These are phyloP conservation scores for Gasterosteus aculeatus DNA, from an alignment of 2,113 vertebrate genomes.

Conservation along the genomic window DNA sequence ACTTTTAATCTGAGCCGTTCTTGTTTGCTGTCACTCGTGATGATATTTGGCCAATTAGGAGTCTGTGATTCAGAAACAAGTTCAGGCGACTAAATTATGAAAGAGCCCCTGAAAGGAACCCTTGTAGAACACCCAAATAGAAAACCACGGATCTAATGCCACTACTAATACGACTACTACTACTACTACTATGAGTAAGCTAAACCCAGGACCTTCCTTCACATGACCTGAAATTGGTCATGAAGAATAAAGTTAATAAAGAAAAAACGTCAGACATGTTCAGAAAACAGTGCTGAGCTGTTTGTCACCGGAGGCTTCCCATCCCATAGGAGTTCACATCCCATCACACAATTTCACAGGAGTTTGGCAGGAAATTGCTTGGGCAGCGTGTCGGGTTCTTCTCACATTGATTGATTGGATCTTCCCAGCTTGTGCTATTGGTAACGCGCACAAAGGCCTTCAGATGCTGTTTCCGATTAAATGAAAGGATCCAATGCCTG, in stretches of 20 bases:
- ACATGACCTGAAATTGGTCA: background rate
- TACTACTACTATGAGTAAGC: background rate
- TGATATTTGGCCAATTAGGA: background rate
- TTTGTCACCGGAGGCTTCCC: background rate
- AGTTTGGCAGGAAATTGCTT: constrained; percentile 25
- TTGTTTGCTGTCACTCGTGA: background rate
- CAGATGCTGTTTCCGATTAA: constrained; percentile 23
- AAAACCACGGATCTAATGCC: background rate
- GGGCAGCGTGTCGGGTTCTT: constrained; percentile 1
- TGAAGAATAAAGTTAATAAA: background rate
- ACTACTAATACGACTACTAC: background rate
- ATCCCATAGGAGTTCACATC: constrained; percentile 18
- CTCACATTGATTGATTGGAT: constrained; percentile 44
- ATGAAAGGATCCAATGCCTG: background rate
- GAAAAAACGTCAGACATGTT: background rate
- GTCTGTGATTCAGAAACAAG: background rate
- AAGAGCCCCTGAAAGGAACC: background rate
- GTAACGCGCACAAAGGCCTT: constrained; percentile 26
- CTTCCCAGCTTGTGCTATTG: constrained; percentile 13
- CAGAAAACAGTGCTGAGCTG: background rate
- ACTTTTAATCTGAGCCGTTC: background rate
- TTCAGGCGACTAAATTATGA: background rate
- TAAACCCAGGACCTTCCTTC: background rate
- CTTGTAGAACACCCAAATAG: background rate
- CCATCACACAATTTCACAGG: background rate